Evolutionary conservation across 2,888 invertebrate genomes (phyloP), one percentile per base, ranked within the genome.

Genomic region (Parnassius smintheus): DNA sequence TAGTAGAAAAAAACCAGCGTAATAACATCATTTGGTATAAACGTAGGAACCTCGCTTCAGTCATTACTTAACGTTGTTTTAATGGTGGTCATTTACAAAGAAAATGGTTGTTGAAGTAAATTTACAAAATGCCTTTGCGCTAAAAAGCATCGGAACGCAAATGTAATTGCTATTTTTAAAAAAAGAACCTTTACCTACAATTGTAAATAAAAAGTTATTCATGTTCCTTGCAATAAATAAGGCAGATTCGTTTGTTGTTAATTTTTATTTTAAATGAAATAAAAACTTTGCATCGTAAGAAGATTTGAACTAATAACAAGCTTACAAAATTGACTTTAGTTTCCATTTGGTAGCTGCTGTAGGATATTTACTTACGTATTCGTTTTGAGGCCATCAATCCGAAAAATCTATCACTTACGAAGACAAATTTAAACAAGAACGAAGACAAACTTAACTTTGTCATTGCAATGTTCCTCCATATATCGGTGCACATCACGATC

Each of bases 21-120:
- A 49, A 49, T 49, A 49, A 13, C 18, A 49, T 49, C 49, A 49
- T 49, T 55, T 45, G 45, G 55, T 48, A 41, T 42, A 57, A 62
- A 58, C 10, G 54, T 53, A 7, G 7, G 35, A 1, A 58, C 22
- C 62, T 41, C 62, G 57, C 48, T 22, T 13, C 35, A 48, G 48
- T 48, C 57, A 58, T 62, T 62, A 53, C 57, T 58, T 53, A 62
- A 57, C 57, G 54, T 62, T 62, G 49, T 49, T 62, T 42, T 62
- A 62, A 62, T 57, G 57, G 53, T 18, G 53, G 54, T 57, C 53
- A 58, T 62, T 62, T 62, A 52, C 62, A 25, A 54, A 54, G 57
- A 48, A 62, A 62, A 62, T 57, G 57, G 53, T 62, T 48, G 41
- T 55, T 51, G 46, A 12, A 52, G 57, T 54, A 58, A 62, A 56